phyloP scores from a whole-genome alignment of 2,113 vertebrate species.

The Seriola rivoliana region DNA sequence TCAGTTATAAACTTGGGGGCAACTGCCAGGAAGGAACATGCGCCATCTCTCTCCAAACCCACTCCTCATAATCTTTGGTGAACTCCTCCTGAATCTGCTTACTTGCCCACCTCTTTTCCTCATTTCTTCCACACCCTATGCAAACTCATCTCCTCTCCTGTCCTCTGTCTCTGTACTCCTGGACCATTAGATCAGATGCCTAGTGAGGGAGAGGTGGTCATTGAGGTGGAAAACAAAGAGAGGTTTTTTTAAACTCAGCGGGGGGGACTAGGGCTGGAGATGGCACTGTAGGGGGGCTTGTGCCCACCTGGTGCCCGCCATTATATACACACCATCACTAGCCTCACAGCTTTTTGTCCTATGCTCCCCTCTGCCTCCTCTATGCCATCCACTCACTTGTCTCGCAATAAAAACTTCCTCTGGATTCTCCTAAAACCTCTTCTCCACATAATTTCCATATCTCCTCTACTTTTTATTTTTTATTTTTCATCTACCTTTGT shows the following conservation, averaged over 20 bases:
- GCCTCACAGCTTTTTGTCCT: neutral
- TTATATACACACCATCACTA: constrained; percentile 22
- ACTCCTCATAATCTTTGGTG: constrained; percentile 21
- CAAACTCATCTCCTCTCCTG: neutral
- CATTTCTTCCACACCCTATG: constrained; percentile 9
- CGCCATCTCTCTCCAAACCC: constrained; percentile 28
- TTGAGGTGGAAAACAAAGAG: constrained; percentile 57
- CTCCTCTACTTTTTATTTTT: neutral
- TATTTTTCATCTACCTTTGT: neutral
- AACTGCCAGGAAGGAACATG: constrained; percentile 40
- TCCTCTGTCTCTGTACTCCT: constrained; percentile 14
- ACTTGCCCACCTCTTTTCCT: neutral
- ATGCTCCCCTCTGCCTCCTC: neutral
- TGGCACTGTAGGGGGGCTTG: constrained; percentile 42
- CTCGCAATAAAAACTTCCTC: constrained; percentile 11
- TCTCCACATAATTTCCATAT: neutral
- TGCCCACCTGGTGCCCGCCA: constrained; percentile 36
- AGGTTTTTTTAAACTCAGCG: constrained; percentile 35
- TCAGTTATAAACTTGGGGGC: constrained; percentile 35
- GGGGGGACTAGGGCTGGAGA: constrained; percentile 21
- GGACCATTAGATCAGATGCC: constrained; percentile 53
- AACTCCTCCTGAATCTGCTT: constrained; percentile 25
- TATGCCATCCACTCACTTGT: neutral
- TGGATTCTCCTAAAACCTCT: neutral
- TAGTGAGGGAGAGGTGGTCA: constrained; percentile 22